Evolutionary conservation across 2,888 invertebrate genomes (phyloP), one percentile per base, ranked within the genome.

Genomic region (Tethea ocularis): DNA sequence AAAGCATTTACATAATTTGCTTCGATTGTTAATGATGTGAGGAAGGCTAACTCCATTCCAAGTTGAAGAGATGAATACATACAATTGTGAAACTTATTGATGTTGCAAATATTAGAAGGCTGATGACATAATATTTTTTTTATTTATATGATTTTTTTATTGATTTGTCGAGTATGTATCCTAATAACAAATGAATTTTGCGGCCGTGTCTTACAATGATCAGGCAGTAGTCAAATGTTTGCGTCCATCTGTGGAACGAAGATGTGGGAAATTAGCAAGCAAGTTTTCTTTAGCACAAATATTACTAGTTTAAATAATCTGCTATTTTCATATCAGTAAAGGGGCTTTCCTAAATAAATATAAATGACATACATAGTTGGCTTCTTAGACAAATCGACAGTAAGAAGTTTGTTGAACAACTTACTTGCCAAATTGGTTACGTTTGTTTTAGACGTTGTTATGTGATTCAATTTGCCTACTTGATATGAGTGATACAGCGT

Each of bases 381-480:
- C 55, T 23, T 62, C 29, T 13, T 38, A 57, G 59, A 63, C 64
- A 52, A 61, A 61, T 53, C 57, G 57, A 63, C 52, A 56, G 61
- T 63, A 62, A 63, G 65, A 57, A 53, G 62, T 65, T 71, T 53
- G 10, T 23, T 24, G 33, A 58, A 59, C 33, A 33, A 54, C 41
- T 58, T 46, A 51, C 72, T 74, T 74, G 76, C 75, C 77, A 78
- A 74, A 78, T 72, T 80, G 72, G 74, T 81, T 77, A 75, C 71
- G 69, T 69, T 77, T 71, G 68, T 73, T 68, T 76, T 76, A 61
- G 69, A 71, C 64, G 66, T 75, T 67, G 64, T 72, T 33, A 33
- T 72, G 71, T 66, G 71, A 76, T 67, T 71, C 74, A 71, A 70
- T 72, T 46, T 72, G 78, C 74, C 75, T 78, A 74, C 74, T 82